Percentiles rank a stretch among this genome's conserved stretches.
phyloP scores from a whole-genome alignment of 2,888 invertebrate species.

The Venusia cambrica region DNA sequence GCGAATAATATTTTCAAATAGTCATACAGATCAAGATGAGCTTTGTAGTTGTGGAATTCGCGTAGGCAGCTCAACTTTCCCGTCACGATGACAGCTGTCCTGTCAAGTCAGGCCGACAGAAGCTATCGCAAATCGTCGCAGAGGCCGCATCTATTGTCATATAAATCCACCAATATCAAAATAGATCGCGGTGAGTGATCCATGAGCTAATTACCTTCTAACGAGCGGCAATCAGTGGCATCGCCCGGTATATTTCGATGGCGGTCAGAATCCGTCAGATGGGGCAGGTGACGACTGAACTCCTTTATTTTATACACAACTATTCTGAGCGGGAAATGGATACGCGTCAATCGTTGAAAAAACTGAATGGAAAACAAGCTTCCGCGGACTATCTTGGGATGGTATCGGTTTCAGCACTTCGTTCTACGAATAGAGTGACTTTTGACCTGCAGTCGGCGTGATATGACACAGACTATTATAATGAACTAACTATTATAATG shows the following conservation, averaged over 20 bases:
- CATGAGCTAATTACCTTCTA: constrained; percentile 76
- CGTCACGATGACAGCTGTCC: constrained; percentile 25
- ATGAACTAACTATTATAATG: too few relatives aligned
- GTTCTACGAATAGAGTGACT: constrained; percentile 28
- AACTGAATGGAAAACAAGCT: constrained; percentile 60
- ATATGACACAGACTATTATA: constrained; percentile 17
- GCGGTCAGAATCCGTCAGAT: constrained; percentile 46
- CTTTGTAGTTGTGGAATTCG: constrained; percentile 17
- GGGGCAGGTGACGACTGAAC: constrained; percentile 62
- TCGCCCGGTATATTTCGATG: constrained; percentile 66
- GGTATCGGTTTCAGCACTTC: constrained; percentile 52
- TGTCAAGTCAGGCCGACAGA: constrained; percentile 25
- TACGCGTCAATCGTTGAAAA: constrained; percentile 73
- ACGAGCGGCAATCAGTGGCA: constrained; percentile 73
- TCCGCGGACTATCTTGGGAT: constrained; percentile 66
- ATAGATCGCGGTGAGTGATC: constrained; percentile 71
- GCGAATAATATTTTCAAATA: too few relatives aligned
- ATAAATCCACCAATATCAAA: constrained; percentile 43
- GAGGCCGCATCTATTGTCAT: constrained; percentile 33
- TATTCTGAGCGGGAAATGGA: constrained; percentile 76
- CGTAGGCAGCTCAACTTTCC: constrained; percentile 29
- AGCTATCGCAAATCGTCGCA: constrained; percentile 33
- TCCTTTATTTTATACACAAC: constrained; percentile 70
- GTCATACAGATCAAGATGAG: background rate
- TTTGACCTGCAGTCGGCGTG: constrained; percentile 24